Evolutionary conservation across 2,797 vertebrate species (phyloP).

Genomic region (Microctenopoma stevenorrisi): DNA sequence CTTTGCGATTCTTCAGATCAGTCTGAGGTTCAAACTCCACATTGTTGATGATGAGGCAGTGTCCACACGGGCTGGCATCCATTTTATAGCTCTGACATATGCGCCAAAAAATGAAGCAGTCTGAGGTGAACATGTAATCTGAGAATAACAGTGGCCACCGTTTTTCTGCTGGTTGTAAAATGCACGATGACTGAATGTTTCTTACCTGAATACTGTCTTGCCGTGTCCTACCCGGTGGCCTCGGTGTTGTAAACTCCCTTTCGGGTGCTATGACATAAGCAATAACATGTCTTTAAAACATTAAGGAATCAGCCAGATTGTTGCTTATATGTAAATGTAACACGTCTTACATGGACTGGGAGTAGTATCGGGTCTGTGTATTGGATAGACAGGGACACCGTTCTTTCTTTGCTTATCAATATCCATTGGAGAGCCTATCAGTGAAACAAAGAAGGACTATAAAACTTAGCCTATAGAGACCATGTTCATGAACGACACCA

Average conservation of each 20-base stretch:
- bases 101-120: neutral
- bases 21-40: conserved; percentile 82
- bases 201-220: conserved; percentile 80
- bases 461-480: neutral
- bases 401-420: conserved; percentile 37
- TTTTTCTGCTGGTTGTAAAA: neutral
- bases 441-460: conserved; percentile 16
- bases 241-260: conserved; percentile 23
- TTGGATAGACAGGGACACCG: conserved; percentile 33
- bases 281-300: neutral
- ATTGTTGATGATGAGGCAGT: conserved; percentile 95
- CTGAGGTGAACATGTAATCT: neutral
- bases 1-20: conserved; percentile 72
- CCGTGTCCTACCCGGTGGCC: conserved; percentile 46
- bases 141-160: neutral
- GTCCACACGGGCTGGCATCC: conserved; percentile 86
- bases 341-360: conserved; percentile 70
- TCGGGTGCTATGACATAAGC: conserved; percentile 69
- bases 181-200: neutral
- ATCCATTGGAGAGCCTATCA: conserved; percentile 56
- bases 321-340: neutral
- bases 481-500: neutral
- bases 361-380: conserved; percentile 25
- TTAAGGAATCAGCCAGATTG: neutral
- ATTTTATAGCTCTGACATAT: conserved; percentile 86